Evolutionary conservation across 2,888 invertebrate species (phyloP).

Genomic region (Xestia xanthographa): DNA sequence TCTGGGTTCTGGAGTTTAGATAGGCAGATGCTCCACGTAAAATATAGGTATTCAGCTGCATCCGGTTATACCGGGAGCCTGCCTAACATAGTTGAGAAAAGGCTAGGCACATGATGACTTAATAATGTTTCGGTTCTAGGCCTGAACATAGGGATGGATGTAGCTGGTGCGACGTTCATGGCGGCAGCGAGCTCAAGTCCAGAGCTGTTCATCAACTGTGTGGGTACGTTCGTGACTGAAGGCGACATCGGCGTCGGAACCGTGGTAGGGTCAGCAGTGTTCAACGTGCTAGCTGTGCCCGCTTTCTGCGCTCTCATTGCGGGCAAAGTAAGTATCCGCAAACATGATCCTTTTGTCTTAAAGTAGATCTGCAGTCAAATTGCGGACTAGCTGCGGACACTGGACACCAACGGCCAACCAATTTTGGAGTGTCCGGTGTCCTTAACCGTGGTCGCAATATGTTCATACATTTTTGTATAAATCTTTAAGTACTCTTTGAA

Average conservation of each 20-base stretch:
- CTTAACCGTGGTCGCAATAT: background rate
- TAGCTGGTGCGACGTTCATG: conserved; percentile 98
- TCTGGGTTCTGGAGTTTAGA: background rate
- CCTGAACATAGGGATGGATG: conserved; percentile 93
- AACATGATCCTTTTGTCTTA: background rate
- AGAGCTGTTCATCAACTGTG: conserved; percentile 96
- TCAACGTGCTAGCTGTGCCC: conserved; percentile 94
- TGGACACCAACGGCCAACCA: background rate
- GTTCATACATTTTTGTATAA: background rate
- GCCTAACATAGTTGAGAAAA: background rate
- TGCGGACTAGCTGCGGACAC: background rate
- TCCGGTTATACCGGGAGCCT: background rate
- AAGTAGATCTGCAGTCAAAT: background rate
- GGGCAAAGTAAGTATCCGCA: conserved; percentile 83
- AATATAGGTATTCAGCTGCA: background rate
- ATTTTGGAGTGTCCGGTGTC: background rate
- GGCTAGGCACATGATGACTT: background rate
- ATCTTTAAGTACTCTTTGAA: background rate
- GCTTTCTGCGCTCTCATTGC: conserved; percentile 93
- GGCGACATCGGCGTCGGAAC: conserved; percentile 95
- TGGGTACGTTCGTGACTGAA: conserved; percentile 95
- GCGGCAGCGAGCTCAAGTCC: conserved; percentile 97
- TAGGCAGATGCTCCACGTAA: background rate
- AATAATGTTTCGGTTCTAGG: conserved; percentile 79
- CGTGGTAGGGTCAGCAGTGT: conserved; percentile 94